Conservation (phyloP, 2,888 invertebrate species). For the Tanytarsus gracilentus region DNA sequence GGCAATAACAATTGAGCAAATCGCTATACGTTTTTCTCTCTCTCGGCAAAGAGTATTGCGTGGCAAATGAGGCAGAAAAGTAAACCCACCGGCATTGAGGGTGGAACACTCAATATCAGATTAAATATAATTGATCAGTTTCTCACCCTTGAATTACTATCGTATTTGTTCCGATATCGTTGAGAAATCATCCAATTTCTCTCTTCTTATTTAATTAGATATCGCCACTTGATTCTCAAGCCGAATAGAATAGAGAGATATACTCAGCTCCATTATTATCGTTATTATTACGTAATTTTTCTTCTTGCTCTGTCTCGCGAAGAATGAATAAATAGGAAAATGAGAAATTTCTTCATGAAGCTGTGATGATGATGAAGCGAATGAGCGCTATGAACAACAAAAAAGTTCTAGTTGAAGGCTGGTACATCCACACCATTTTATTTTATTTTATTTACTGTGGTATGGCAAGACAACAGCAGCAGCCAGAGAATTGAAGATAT, state of each 20-base stretch:
- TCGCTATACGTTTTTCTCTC: too few species aligned
- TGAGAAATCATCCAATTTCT: too few species aligned
- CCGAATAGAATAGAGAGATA: not conserved
- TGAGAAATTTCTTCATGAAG: too few species aligned
- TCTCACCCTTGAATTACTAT: too few species aligned
- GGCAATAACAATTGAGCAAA: slow-evolving; percentile 2
- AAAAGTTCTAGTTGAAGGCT: too few species aligned
- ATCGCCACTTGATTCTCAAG: not conserved
- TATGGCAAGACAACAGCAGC: not conserved
- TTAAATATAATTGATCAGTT: too few species aligned
- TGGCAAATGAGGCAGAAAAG: not conserved
- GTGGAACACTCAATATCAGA: too few species aligned
- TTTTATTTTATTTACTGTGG: not conserved
- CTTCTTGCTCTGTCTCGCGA: not conserved
- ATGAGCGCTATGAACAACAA: not conserved
- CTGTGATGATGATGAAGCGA: not conserved
- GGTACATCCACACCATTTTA: too few species aligned
- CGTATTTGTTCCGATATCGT: too few species aligned
- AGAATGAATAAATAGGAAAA: not conserved
- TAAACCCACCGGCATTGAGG: too few species aligned
- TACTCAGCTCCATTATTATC: not conserved
- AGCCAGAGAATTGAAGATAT: not conserved
- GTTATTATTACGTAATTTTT: slow-evolving; percentile 9
- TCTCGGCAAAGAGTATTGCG: too few species aligned
- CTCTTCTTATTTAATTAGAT: not conserved